A percentile compares a stretch with the other conserved stretches of the same genome.
These are phyloP conservation scores for Acrocyrtus sp. DNA, from an alignment of 2,888 invertebrate species.

Conservation along the genomic window DNA sequence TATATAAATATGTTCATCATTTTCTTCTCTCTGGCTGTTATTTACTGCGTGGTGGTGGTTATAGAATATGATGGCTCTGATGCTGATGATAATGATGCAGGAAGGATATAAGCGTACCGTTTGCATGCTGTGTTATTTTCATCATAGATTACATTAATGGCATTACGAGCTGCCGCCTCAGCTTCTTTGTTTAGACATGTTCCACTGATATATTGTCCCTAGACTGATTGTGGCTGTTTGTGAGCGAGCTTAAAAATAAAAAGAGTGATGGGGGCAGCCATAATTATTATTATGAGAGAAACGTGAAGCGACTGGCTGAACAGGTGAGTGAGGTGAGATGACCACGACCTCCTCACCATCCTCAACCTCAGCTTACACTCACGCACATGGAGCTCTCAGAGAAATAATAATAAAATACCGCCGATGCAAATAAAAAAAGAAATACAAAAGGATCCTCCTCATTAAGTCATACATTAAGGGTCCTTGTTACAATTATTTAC, in stretches of 20 bases:
- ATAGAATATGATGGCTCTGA: conserved; percentile 4
- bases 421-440: no score
- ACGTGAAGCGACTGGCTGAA: neutral
- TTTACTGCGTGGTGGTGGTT: neutral
- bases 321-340: conserved; percentile 21
- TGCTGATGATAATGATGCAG: conserved; percentile 28
- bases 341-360: conserved; percentile 36
- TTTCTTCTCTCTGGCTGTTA: neutral
- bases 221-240: neutral
- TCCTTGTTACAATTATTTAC: conserved; percentile 36
- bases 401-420: no score
- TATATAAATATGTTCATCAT: neutral
- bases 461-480: conserved; percentile 4
- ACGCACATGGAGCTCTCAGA: no score
- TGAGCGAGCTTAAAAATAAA: conserved; percentile 11
- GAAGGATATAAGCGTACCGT: conserved; percentile 21
- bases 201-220: neutral
- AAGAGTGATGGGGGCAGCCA: conserved; percentile 16
- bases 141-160: conserved; percentile 21
- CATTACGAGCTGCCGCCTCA: conserved; percentile 3
- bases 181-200: conserved; percentile 18
- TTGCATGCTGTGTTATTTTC: conserved; percentile 36
- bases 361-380: conserved; percentile 9
- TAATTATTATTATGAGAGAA: conserved; percentile 15
- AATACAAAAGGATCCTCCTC: neutral